Base-by-base conservation (phyloP, 2,113 vertebrate species). In the Atrichornis clamosus region DNA sequence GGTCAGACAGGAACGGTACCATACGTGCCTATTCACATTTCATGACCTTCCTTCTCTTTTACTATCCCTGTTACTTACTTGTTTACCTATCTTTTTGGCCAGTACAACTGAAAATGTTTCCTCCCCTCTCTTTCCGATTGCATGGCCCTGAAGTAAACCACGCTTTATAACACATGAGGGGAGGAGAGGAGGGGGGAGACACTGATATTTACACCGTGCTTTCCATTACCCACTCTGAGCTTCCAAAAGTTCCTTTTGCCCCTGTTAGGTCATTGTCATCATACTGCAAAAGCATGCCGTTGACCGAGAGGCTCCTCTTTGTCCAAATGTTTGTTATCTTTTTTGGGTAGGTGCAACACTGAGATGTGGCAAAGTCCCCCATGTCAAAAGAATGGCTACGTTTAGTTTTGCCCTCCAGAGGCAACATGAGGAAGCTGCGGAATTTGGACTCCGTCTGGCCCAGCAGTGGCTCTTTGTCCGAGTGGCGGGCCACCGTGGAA, bases 211-310 rank as follows among this genome's bases (percentile, higher is more conserved):
- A 99, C 94, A 99, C 99, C 6, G 99, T 99, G 98, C 99, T 99
- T 98, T 99, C 99, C 99, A 99, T 99, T 39, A 99, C 99, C 99
- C 99, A 99, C 95, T 99, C 99, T 1, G 99, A 98, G 96, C 99
- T 99, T 89, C 99, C 99, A 0, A 98, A 97, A 32, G 98, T 98
- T 70, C 98, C 97, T 93, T 97, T 98, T 24, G 98, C 98, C 69
- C 98, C 98, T 72, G 97, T 97, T 58, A 93, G 91, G 88, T 98
- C 98, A 91, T 96, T 98, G 94, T 97, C 97, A 93, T 98, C 98
- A n/a, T 98, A 98, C 93, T 98, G 99, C 96, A 99, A 98, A 89
- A 99, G 98, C 99, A 99, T 99, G 96, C 99, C 99, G 0, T 99
- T 99, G 69, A 99, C 99, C 1, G 99, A 99, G 86, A 99, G 98